Conservation (phyloP, 1,140 invertebrate species). For the Catajapyx aquilonaris region DNA sequence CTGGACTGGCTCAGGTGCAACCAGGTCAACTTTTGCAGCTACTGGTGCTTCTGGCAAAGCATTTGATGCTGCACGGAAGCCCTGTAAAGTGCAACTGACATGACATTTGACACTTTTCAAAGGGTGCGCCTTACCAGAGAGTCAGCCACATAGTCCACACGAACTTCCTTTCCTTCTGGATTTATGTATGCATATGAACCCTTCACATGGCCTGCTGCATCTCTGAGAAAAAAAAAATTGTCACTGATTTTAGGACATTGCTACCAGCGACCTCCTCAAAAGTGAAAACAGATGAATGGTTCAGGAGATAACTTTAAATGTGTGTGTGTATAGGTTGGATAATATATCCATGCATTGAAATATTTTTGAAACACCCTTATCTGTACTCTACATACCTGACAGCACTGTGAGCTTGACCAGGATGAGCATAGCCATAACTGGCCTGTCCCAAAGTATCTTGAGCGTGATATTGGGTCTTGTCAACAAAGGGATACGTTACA, state of each 20-base stretch:
- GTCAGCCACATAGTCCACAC: constrained; percentile 26
- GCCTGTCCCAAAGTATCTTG: constrained; percentile 30
- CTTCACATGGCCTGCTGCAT: constrained; percentile 28
- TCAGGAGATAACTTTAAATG: neutral
- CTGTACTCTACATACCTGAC: too few species aligned
- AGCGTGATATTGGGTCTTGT: constrained; percentile 25
- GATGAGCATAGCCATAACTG: constrained; percentile 29
- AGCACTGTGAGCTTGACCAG: constrained; percentile 27
- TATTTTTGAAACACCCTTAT: constrained; percentile 11
- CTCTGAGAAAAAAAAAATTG: constrained; percentile 13
- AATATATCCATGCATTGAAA: neutral
- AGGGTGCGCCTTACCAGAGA: too few species aligned
- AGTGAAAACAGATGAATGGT: neutral
- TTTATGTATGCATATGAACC: constrained; percentile 31
- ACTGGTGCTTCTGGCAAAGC: constrained; percentile 23
- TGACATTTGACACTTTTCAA: too few species aligned
- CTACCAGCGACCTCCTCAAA: too few species aligned
- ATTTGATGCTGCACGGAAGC: constrained; percentile 29
- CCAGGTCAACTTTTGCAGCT: constrained; percentile 11
- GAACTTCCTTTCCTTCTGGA: constrained; percentile 26
- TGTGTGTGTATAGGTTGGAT: neutral
- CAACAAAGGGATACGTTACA: too few species aligned
- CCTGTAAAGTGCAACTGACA: too few species aligned
- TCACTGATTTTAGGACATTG: too few species aligned
- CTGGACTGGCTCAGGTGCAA: constrained; percentile 12